Evolutionary conservation across 2,797 vertebrate species (phyloP).

Genomic region (Setipinna tenuifilis): DNA sequence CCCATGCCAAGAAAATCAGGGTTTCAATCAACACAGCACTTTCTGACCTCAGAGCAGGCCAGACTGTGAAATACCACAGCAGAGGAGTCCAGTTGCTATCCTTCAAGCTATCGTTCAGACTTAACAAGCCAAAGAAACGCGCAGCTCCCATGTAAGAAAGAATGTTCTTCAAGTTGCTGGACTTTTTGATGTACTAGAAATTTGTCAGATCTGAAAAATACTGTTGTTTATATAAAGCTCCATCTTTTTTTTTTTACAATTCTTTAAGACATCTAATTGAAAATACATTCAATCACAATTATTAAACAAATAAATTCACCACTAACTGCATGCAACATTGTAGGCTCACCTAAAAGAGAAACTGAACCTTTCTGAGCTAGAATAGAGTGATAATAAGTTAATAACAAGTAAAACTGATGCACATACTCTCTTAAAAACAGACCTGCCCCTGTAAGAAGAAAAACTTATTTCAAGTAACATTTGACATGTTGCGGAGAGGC

Average conservation of each 20-base stretch:
- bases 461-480: not conserved
- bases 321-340: not conserved
- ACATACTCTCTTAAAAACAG: not conserved
- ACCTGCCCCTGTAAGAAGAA: not conserved
- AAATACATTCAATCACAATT: not conserved
- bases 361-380: not conserved
- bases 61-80: not conserved
- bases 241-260: not conserved
- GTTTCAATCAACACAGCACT: constrained; percentile 4
- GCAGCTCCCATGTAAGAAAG: not conserved
- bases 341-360: not conserved
- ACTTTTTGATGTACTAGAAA: not conserved
- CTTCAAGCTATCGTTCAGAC: not conserved
- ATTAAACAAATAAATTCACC: not conserved
- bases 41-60: not conserved
- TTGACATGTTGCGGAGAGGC: not conserved
- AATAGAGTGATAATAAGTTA: no score
- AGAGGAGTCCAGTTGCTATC: not conserved
- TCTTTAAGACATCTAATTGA: not conserved
- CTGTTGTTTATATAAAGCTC: not conserved
- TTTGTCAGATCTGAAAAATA: not conserved
- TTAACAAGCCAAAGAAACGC: not conserved
- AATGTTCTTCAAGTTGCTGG: not conserved
- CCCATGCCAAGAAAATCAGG: constrained; percentile 1
- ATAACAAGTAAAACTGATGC: not conserved